Percentiles rank a stretch among this genome's conserved stretches.
phyloP scores from a whole-genome alignment of 2,888 invertebrate genomes.

The Drosophila yooni region DNA sequence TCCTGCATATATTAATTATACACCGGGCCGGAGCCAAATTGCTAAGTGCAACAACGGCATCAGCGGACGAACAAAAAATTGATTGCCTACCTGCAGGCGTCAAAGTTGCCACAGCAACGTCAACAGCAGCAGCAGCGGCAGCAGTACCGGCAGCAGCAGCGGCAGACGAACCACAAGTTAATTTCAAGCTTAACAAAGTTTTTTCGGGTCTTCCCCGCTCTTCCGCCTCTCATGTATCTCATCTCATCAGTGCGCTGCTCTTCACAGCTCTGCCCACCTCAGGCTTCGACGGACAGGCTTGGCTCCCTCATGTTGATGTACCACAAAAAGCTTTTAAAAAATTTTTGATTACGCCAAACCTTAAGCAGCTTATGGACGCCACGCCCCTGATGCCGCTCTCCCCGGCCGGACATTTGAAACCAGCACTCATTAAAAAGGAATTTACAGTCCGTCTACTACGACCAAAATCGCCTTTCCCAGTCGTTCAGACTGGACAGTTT shows the following conservation, averaged over 20 bases:
- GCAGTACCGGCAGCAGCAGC: conserved; percentile 12
- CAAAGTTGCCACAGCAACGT: conserved; percentile 68
- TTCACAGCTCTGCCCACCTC: conserved; percentile 20
- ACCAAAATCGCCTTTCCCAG: conserved; percentile 20
- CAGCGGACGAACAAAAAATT: conserved; percentile 50
- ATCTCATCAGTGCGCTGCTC: conserved; percentile 13
- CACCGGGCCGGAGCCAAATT: conserved; percentile 54
- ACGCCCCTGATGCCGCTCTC: conserved; percentile 9
- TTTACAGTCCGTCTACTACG: conserved; percentile 56
- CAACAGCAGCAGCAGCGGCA: conserved; percentile 10
- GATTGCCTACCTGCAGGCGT: conserved; percentile 79
- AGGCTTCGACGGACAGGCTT: conserved; percentile 30
- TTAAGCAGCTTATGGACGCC: conserved; percentile 78
- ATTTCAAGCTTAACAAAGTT: conserved; percentile 80
- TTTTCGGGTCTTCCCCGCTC: conserved; percentile 18
- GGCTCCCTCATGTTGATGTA: conserved; percentile 71
- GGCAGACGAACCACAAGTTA: conserved; percentile 77
- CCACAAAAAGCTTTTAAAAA: conserved; percentile 80
- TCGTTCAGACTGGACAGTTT: conserved; percentile 50
- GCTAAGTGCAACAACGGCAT: conserved; percentile 65
- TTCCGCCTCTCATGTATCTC: conserved; percentile 1
- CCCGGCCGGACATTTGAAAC: conserved; percentile 45
- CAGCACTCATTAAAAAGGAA: conserved; percentile 80
- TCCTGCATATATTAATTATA: conserved; percentile 74
- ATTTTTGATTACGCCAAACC: conserved; percentile 81